Base-by-base conservation (phyloP, 2,797 vertebrate genomes). In the Mus minutoides region DNA sequence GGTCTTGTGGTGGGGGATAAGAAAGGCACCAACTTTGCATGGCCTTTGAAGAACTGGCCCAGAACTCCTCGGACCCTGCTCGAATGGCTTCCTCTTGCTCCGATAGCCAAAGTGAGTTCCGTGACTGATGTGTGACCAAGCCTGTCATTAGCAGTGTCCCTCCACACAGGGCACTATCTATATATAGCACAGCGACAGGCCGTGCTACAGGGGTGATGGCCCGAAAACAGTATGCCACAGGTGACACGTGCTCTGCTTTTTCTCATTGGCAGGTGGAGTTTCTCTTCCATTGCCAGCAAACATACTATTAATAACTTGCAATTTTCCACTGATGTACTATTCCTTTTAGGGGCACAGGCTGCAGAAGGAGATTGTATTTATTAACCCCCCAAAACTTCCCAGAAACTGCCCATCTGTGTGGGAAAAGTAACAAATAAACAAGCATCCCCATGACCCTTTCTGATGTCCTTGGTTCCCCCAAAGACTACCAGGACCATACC, bases 361-460 rank as follows among this genome's bases (percentile, higher is more conserved):
- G 7, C 76, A 64, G 14, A 9, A 77, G 58, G 83, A 88, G 52
- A 67, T 82, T 29, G 29, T 91, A 86, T 83, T 40, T 77, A 73
- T 46, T 17, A 24, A 24, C 56, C 60, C 64, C 31, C 31, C 6
- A 6, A 26, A 82, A 71, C 46, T 91, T 95, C 24, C 64, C 88
- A 86, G 78, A 91, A 93, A 94, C 83, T 76, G 16, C 67, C 8
- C 12, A 69, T 75, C 84, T 62, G 5, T 5, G 8, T 1, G 5
- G 40, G 17, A 58, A 88, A 88, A 67, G 21, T n/a, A 87, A 43
- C 49, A 91, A 84, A 95, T 77, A 88, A 79, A 34, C 95, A 91
- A 94, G 58, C 19, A 88, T 40, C 95, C 78, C 21, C 24, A 46
- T 40, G 14, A 86, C 60, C 40, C 26, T 54, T 83, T n/a, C 16